These are phyloP conservation scores for Actinemys pallida DNA, from an alignment of 2,113 vertebrate genomes.

Conservation along the genomic window DNA sequence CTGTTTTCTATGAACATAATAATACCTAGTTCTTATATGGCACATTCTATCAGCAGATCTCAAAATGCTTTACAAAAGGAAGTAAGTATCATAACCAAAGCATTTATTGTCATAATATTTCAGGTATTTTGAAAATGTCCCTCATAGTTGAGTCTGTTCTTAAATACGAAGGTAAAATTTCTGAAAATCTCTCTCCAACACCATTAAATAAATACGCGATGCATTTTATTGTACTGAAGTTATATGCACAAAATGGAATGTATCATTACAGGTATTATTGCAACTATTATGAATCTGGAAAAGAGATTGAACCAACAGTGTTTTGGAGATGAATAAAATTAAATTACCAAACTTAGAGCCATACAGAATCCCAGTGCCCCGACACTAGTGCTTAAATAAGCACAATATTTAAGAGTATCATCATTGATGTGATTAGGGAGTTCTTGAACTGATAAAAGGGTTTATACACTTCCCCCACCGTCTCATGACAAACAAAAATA, in stretches of 20 bases:
- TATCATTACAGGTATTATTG: not conserved
- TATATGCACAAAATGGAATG: not conserved
- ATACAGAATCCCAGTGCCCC: not conserved
- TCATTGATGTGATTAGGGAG: not conserved
- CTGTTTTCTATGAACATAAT: not conserved
- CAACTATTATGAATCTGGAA: not conserved
- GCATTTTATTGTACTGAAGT: conserved; percentile 39
- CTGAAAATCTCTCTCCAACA: not conserved
- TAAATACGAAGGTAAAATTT: not conserved
- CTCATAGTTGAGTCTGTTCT: not conserved
- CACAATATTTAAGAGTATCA: not conserved
- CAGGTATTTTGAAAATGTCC: not conserved
- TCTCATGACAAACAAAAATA: not conserved
- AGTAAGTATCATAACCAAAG: not conserved
- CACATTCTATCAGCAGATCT: not conserved
- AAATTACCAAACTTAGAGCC: not conserved
- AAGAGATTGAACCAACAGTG: conserved; percentile 7
- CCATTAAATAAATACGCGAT: not conserved
- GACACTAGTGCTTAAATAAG: not conserved
- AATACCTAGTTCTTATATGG: not conserved
- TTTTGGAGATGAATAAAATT: not conserved
- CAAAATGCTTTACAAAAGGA: not conserved
- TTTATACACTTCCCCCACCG: not conserved
- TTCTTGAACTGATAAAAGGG: not conserved
- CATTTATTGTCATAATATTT: not conserved